Percentiles rank a stretch among this genome's conserved stretches.
Evolutionary conservation across 2,888 invertebrate genomes (phyloP).

Genomic region (Asteroscopus sphinx): DNA sequence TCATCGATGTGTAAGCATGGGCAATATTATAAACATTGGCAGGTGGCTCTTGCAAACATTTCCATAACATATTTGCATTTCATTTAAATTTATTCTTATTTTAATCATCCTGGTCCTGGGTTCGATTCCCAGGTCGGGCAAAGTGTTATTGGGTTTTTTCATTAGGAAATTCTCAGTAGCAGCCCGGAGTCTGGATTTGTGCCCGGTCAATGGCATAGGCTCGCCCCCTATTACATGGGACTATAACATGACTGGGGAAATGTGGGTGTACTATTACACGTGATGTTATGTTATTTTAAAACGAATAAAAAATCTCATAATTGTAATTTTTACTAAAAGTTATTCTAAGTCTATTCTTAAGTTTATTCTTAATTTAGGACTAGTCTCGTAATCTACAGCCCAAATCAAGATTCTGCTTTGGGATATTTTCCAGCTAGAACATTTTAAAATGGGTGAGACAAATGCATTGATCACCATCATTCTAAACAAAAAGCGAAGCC

Average conservation of each 20-base stretch:
- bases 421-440: neutral
- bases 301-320: neutral
- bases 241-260: too few species aligned
- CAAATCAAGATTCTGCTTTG: too few species aligned
- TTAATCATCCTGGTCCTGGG: too few species aligned
- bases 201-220: too few species aligned
- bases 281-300: too few species aligned
- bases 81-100: slow-evolving; percentile 42
- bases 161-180: too few species aligned
- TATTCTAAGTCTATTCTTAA: neutral
- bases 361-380: neutral
- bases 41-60: slow-evolving; percentile 42
- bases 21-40: slow-evolving; percentile 59
- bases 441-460: slow-evolving; percentile 1
- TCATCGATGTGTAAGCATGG: slow-evolving; percentile 54
- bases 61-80: slow-evolving; percentile 53
- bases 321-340: slow-evolving; percentile 5
- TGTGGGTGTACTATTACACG: too few species aligned
- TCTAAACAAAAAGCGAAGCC: slow-evolving; percentile 32
- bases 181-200: too few species aligned
- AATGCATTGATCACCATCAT: slow-evolving; percentile 23
- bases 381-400: neutral
- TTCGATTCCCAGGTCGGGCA: too few species aligned
- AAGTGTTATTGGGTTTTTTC: too few species aligned
- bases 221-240: too few species aligned